Evolutionary conservation across 1,140 invertebrate species (phyloP), one percentile per base, ranked within the genome.

Genomic region (Oryzaephilus surinamensis): DNA sequence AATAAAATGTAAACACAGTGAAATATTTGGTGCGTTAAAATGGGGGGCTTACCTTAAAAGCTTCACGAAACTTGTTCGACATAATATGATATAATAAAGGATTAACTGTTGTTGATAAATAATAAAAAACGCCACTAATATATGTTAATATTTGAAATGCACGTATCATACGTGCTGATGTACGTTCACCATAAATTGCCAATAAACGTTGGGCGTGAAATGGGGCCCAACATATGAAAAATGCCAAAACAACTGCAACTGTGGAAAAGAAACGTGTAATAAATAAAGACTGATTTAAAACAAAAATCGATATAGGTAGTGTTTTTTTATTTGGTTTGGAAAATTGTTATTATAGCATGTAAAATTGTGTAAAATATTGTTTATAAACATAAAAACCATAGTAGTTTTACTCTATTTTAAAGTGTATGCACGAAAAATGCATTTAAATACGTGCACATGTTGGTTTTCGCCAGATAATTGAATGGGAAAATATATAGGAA

Each of bases 211-310:
- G 92, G 0, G 84, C 81, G 55, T 95, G 91, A 60, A 94, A 95
- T 4, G 91, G 91, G 1, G 88, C 87, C 88, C 90, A 96, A 63
- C 90, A 95, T 7, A 93, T 71, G 65, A 94, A 93, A 60, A 96
- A 96, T 0, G 87, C 82, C 3, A 92, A 79, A 0, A 93, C 90
- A 1, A 96, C 91, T 20, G 87, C 88, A 49, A 93, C 91, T 95
- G 73, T 17, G 65, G 66, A 11, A 45, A 46, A 40, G 8, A 24
- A 24, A 24, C 5, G n/a, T n/a, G n/a, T n/a, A n/a, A n/a, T n/a
- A 50, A 24, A 24, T 10, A 6, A 10, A 24, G 8, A n/a, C n/a
- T n/a, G n/a, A n/a, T n/a, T n/a, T n/a, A n/a, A 17, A 48, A 52
- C 48, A 57, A 52, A 54, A 24, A 23, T 20, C n/a, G n/a, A 18